phyloP scores from a whole-genome alignment of 1,140 invertebrate genomes.

The Diabrotica undecimpunctata region DNA sequence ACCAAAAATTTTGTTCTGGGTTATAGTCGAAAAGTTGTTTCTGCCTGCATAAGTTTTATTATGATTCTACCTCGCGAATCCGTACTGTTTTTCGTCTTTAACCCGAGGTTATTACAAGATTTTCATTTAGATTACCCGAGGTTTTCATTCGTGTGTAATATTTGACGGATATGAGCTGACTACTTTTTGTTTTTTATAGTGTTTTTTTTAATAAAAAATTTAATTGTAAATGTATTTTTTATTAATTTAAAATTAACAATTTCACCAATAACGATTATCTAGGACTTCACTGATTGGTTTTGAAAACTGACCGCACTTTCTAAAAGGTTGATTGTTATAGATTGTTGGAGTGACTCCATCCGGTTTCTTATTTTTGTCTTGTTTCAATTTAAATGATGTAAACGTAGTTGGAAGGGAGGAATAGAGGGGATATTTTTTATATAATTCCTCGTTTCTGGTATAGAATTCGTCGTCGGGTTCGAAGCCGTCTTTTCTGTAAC shows the following conservation, averaged over 20 bases:
- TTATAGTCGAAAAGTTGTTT: no score
- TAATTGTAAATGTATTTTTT: no score
- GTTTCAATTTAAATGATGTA: neutral
- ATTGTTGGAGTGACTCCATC: slow-evolving; percentile 4
- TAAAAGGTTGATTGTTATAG: neutral
- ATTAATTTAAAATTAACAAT: neutral
- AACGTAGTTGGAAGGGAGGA: slow-evolving; percentile 8
- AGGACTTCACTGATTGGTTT: slow-evolving; percentile 9
- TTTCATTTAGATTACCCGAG: no score
- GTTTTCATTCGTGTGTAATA: no score
- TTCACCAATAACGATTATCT: slow-evolving; percentile 9
- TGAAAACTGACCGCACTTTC: slow-evolving; percentile 4
- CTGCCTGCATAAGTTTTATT: no score
- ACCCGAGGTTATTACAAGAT: no score
- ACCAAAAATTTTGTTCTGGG: no score
- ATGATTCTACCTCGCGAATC: no score
- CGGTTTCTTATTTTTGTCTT: neutral
- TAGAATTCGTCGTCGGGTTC: slow-evolving; percentile 8
- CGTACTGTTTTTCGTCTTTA: no score
- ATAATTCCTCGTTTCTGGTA: neutral
- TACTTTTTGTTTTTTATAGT: no score
- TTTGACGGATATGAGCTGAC: no score
- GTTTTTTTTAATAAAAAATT: no score
- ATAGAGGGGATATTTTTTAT: slow-evolving; percentile 14
- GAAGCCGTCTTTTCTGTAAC: slow-evolving; percentile 13